Conservation (phyloP, 2,888 invertebrate species). For the Odontothrips loti region DNA sequence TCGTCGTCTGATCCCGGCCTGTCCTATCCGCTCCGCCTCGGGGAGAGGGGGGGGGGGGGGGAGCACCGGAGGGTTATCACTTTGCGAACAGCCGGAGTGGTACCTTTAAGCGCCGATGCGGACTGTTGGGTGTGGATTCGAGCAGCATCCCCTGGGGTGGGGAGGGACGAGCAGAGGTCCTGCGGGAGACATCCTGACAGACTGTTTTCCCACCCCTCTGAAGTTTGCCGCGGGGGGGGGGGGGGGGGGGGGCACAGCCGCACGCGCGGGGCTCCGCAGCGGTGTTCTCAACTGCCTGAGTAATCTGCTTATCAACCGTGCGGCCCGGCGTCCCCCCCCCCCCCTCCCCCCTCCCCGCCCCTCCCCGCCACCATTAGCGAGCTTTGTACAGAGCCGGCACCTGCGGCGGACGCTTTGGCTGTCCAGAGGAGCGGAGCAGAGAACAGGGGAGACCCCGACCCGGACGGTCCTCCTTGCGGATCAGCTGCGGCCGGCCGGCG, state of each 20-base stretch:
- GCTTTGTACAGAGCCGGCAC: not conserved
- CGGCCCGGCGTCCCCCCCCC: not conserved
- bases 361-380: not conserved
- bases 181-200: constrained; percentile 11
- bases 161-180: not conserved
- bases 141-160: not conserved
- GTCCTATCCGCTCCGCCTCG: not conserved
- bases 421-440: not conserved
- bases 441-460: not conserved
- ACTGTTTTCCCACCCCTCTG: not conserved
- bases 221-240: not conserved
- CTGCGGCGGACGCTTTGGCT: not conserved
- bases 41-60: no score
- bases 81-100: not conserved
- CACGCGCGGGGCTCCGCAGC: not conserved
- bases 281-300: constrained; percentile 3
- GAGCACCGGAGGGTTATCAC: not conserved
- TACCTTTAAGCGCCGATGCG: not conserved
- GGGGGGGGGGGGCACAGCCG: not conserved
- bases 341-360: not conserved
- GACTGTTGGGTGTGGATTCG: not conserved
- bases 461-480: not conserved
- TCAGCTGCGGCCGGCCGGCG: not conserved
- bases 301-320: constrained; percentile 6
- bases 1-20: not conserved